Conservation (phyloP, 2,113 vertebrate species). For the Etheostoma cragini region DNA sequence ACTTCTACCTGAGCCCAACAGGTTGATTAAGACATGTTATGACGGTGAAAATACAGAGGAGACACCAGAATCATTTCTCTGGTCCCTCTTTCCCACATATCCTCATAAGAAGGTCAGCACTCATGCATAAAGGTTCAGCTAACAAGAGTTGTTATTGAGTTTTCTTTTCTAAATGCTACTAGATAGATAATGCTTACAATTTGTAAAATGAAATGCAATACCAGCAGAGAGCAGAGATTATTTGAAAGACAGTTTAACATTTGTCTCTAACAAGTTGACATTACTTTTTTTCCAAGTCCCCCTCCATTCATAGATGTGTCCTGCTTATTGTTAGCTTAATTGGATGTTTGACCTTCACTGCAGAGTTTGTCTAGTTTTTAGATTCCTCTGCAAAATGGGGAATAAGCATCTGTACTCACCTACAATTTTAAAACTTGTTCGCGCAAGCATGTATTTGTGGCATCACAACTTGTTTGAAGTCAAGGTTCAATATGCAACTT, state of each 20-base stretch:
- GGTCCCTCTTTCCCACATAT: neutral
- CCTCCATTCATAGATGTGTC: neutral
- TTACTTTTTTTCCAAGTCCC: no score
- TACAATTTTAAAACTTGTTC: neutral
- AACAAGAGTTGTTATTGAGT: constrained; percentile 7
- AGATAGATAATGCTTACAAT: neutral
- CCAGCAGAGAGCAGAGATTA: neutral
- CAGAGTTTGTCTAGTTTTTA: neutral
- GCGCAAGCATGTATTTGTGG: neutral
- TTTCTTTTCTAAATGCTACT: constrained; percentile 7
- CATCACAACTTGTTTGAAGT: no score
- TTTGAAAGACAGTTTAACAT: neutral
- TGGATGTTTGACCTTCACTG: neutral
- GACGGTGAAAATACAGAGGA: constrained; percentile 21
- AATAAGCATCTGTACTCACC: neutral
- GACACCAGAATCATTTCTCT: constrained; percentile 5
- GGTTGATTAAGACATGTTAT: constrained; percentile 38
- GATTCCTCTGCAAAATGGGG: neutral
- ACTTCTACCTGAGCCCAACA: constrained; percentile 27
- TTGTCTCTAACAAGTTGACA: neutral
- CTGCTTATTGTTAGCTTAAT: neutral
- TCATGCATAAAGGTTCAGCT: constrained; percentile 21
- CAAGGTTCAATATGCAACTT: neutral
- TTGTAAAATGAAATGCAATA: neutral
- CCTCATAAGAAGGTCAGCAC: constrained; percentile 26